Evolutionary conservation across 2,888 invertebrate genomes (phyloP).

Genomic region (Drosophila helvetica): DNA sequence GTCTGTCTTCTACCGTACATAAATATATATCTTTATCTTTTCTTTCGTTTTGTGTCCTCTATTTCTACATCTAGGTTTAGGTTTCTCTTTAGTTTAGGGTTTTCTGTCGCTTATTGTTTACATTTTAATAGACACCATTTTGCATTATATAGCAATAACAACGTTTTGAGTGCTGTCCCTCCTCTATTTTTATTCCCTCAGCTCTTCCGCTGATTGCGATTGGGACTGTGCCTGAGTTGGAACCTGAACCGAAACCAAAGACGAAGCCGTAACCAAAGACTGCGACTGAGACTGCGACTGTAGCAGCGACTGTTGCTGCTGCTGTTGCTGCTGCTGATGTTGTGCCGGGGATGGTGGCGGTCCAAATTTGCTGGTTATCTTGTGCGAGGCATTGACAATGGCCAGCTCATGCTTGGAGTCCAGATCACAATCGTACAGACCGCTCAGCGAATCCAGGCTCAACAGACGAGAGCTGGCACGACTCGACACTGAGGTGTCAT

Average conservation of each 20-base stretch:
- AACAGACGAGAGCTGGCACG: slow-evolving; percentile 92
- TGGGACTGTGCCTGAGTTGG: background rate
- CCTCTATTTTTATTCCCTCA: slow-evolving; percentile 11
- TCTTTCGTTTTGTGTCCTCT: slow-evolving; percentile 18
- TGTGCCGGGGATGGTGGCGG: slow-evolving; percentile 71
- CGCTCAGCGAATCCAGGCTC: slow-evolving; percentile 91
- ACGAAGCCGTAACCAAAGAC: slow-evolving; percentile 13
- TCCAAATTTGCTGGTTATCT: slow-evolving; percentile 84
- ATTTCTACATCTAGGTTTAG: slow-evolving; percentile 18
- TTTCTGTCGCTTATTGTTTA: slow-evolving; percentile 17
- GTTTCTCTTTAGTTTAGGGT: slow-evolving; percentile 5
- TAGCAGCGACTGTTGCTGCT: slow-evolving; percentile 26
- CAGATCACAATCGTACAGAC: slow-evolving; percentile 89
- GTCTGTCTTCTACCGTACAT: slow-evolving; percentile 19
- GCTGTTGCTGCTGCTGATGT: slow-evolving; percentile 40
- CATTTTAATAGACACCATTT: slow-evolving; percentile 72
- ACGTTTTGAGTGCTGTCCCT: slow-evolving; percentile 49
- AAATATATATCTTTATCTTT: slow-evolving; percentile 30
- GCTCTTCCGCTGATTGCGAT: slow-evolving; percentile 19
- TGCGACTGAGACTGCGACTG: slow-evolving; percentile 19
- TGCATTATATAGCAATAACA: slow-evolving; percentile 61
- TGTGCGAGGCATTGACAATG: slow-evolving; percentile 84
- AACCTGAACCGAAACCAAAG: slow-evolving; percentile 4
- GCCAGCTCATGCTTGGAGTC: slow-evolving; percentile 84
- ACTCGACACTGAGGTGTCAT: slow-evolving; percentile 92